phyloP scores from a whole-genome alignment of 2,888 invertebrate species.

The Drosophila subquinaria region DNA sequence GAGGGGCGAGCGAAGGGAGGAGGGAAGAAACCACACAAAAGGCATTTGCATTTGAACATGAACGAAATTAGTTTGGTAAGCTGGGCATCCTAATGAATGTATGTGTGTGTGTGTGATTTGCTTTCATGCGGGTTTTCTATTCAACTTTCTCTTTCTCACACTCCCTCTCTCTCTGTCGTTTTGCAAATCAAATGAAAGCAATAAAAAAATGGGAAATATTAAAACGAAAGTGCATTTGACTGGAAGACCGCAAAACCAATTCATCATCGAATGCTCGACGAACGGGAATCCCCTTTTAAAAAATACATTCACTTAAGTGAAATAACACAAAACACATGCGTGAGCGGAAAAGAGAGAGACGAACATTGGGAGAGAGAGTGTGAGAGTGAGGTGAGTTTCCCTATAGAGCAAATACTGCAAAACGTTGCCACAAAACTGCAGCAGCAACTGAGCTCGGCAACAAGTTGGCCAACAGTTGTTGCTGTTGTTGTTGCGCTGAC shows the following conservation, averaged over 20 bases:
- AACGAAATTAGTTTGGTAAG: conserved; percentile 70
- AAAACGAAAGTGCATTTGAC: conserved; percentile 63
- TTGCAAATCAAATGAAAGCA: conserved; percentile 27
- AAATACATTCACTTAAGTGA: conserved; percentile 44
- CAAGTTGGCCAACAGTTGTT: conserved; percentile 44
- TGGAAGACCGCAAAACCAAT: conserved; percentile 75
- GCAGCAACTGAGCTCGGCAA: conserved; percentile 35
- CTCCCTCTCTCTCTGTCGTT: neutral
- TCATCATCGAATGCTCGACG: conserved; percentile 51
- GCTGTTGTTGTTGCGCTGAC: conserved; percentile 12
- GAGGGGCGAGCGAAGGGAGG: neutral
- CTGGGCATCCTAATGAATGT: conserved; percentile 49
- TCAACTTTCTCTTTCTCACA: neutral
- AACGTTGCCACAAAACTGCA: conserved; percentile 43
- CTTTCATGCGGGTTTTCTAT: conserved; percentile 16
- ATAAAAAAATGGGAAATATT: conserved; percentile 26
- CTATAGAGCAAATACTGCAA: conserved; percentile 28
- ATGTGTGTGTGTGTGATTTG: conserved; percentile 20
- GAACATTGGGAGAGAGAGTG: neutral
- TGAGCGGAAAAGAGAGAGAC: neutral
- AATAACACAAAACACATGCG: conserved; percentile 44
- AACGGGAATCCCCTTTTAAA: conserved; percentile 24
- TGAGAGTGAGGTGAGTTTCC: neutral
- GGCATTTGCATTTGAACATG: conserved; percentile 63
- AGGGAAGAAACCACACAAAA: conserved; percentile 57